Base-by-base conservation (phyloP, 2,797 vertebrate species). In the Lerista edwardsae region DNA sequence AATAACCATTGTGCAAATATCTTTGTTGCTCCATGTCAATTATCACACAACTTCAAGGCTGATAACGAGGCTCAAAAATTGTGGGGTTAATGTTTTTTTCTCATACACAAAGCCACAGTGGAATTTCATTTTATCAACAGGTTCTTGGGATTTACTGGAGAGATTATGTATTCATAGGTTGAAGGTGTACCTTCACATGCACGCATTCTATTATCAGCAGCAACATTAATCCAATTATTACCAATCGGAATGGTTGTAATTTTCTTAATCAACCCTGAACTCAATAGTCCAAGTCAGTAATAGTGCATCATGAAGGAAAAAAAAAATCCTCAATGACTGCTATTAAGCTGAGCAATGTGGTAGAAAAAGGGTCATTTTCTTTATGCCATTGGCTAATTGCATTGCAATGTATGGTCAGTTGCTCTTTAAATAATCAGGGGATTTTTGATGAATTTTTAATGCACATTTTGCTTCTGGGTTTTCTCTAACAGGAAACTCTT, bases 201-300 rank as follows among this genome's bases (percentile, higher is more conserved):
- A 76, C 83, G n/a, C n/a, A 71, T 80, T 62, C 71, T 82, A 11
- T 19, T 86, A 86, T 65, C 61, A 19, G 14, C 17, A 71, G 14
- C 12, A 85, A 17, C 31, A 31, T 71, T 86, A 25, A 55, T 61
- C 27, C 78, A 67, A 47, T 89, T 83, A 2, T 0, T 83, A 87
- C 79, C 39, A 57, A 84, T 59, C 2, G 17, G 25, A 82, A 82
- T 57, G 69, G 57, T 74, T 90, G 72, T 25, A 86, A 79, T 78
- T 84, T 29, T 39, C 82, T 84, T 83, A 86, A 85, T 85, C 41
- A 88, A 73, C 11, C 62, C 41, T 82, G 69, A 86, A 41, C 36
- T 83, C 62, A 69, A 11, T 36, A 25, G 31, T 84, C 27, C 75
- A 68, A 75, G 36, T 2, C 67, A 86, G 23, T 83, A 75, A 73